Evolutionary conservation across 2,113 vertebrate species (phyloP).

Genomic region (Chiloscyllium plagiosum): DNA sequence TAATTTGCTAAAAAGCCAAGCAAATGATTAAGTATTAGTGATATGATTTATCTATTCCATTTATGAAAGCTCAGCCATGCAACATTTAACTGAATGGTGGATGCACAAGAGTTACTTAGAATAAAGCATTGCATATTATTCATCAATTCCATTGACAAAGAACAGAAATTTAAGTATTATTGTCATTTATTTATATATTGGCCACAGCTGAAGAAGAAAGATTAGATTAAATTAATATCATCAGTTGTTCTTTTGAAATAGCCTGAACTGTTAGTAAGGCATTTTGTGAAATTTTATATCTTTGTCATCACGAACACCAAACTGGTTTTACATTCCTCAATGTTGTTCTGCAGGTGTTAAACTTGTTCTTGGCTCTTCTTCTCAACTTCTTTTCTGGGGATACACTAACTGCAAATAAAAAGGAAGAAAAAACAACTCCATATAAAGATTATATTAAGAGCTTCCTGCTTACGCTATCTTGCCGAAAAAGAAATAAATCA

Average conservation of each 20-base stretch:
- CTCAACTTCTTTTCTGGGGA: conserved; percentile 45
- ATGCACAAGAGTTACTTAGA: not conserved
- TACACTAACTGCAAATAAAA: conserved; percentile 40
- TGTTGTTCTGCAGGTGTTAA: conserved; percentile 40
- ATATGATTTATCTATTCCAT: not conserved
- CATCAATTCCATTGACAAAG: not conserved
- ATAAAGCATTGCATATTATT: not conserved
- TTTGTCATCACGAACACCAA: not conserved
- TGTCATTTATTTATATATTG: not conserved
- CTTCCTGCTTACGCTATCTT: not conserved
- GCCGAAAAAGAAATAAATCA: not conserved
- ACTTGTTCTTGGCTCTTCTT: conserved; percentile 42
- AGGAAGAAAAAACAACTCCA: conserved; percentile 39
- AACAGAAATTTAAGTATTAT: not conserved
- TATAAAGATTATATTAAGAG: conserved; percentile 16
- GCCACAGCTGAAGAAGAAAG: not conserved
- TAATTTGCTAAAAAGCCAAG: not conserved
- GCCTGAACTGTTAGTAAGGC: not conserved
- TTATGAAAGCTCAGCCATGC: not conserved
- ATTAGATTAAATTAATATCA: not conserved
- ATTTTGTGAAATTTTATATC: not conserved
- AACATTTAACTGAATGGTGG: not conserved
- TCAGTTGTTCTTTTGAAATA: not conserved
- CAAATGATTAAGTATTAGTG: not conserved
- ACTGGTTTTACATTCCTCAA: conserved; percentile 1